Conservation (phyloP, 2,888 invertebrate species). For the Dasysyrphus tricinctus region DNA sequence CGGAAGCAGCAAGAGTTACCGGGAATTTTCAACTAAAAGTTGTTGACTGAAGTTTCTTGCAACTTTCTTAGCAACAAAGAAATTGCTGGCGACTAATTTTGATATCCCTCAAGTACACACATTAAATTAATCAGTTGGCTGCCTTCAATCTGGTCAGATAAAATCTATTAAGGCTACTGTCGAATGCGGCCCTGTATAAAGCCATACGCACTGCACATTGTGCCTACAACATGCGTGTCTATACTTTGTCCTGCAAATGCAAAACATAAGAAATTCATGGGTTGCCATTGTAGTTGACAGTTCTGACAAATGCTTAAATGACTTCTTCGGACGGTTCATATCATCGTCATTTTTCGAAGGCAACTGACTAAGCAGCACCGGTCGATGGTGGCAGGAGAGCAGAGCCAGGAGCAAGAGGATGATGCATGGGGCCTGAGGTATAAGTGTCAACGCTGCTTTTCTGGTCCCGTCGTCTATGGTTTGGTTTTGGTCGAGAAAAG, state of each 20-base stretch:
- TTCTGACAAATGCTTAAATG: constrained; percentile 79
- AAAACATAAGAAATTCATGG: constrained; percentile 77
- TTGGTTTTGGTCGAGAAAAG: constrained; percentile 49
- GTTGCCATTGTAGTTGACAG: constrained; percentile 79
- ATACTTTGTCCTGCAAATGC: constrained; percentile 39
- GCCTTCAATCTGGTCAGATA: too few relatives aligned
- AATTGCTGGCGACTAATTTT: too few relatives aligned
- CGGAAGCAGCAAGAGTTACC: too few relatives aligned
- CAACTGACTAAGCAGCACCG: constrained; percentile 3
- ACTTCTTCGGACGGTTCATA: constrained; percentile 75
- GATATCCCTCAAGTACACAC: too few relatives aligned
- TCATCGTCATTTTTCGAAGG: constrained; percentile 73
- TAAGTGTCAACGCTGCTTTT: constrained; percentile 69
- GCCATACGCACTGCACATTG: constrained; percentile 52
- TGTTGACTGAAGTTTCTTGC: too few relatives aligned
- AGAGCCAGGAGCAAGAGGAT: not conserved
- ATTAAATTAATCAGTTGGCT: too few relatives aligned
- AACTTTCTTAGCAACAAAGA: too few relatives aligned
- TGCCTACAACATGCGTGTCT: not conserved
- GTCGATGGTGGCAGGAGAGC: not conserved
- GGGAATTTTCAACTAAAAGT: too few relatives aligned
- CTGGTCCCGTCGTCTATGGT: constrained; percentile 71
- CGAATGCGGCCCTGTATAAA: constrained; percentile 19
- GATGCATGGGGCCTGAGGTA: constrained; percentile 44
- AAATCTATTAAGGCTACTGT: too few relatives aligned